phyloP scores from a whole-genome alignment of 2,888 invertebrate species.

The Bombyx huttoni region DNA sequence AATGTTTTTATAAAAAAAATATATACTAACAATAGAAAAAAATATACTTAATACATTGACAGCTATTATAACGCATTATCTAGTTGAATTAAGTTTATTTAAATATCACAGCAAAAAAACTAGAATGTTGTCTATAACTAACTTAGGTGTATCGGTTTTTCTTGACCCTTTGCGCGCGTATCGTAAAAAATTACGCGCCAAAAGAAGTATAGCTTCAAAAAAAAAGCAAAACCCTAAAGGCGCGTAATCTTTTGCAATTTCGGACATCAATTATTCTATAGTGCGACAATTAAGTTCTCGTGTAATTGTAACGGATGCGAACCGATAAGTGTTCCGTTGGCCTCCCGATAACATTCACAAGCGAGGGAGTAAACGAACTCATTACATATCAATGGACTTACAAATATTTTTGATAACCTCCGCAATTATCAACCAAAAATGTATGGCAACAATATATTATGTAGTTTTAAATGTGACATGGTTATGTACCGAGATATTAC shows the following conservation, averaged over 20 bases:
- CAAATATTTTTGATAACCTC: slow-evolving; percentile 3
- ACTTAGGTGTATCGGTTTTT: no score
- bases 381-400: slow-evolving; percentile 14
- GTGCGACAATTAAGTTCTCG: background rate
- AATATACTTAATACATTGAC: no score
- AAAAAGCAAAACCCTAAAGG: no score
- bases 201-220: no score
- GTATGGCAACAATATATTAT: slow-evolving; percentile 8
- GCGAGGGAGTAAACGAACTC: slow-evolving; percentile 52
- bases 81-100: no score
- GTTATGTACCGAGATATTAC: background rate
- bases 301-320: slow-evolving; percentile 37
- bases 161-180: no score
- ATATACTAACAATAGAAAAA: no score
- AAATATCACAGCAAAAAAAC: no score
- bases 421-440: slow-evolving; percentile 3
- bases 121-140: no score
- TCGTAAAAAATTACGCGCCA: no score
- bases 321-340: slow-evolving; percentile 54
- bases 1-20: no score
- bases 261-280: background rate
- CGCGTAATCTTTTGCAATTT: background rate
- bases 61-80: no score
- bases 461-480: background rate
- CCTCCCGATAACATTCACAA: slow-evolving; percentile 37